A percentile compares a stretch with the other conserved stretches of the same genome.
phyloP scores from a whole-genome alignment of 2,797 vertebrate species.

The Centroberyx gerrardi region DNA sequence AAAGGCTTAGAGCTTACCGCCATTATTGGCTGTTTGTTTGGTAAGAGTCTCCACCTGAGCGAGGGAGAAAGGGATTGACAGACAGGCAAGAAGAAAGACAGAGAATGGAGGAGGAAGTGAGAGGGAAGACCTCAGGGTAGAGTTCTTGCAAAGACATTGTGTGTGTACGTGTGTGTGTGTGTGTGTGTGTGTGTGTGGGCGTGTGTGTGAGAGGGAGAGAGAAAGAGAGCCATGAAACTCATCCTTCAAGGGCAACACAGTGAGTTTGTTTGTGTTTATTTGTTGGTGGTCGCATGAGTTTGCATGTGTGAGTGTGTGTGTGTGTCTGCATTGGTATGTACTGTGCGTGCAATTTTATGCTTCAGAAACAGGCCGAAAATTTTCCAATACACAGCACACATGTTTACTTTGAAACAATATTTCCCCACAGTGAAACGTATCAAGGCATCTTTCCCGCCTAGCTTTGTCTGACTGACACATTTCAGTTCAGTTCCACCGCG shows the following conservation, averaged over 20 bases:
- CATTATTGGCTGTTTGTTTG: constrained; percentile 75
- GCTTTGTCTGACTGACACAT: constrained; percentile 65
- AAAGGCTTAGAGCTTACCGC: constrained; percentile 68
- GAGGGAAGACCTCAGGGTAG: constrained; percentile 40
- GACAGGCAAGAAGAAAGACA: constrained; percentile 42
- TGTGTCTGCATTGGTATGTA: constrained; percentile 32
- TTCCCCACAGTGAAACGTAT: constrained; percentile 43
- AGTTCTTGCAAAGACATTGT: constrained; percentile 8
- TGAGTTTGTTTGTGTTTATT: background rate
- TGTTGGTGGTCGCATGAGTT: background rate
- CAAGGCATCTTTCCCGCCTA: constrained; percentile 32
- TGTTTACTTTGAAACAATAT: constrained; percentile 11
- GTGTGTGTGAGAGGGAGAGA: constrained; percentile 13
- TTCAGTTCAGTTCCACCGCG: constrained; percentile 23
- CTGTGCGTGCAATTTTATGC: constrained; percentile 45
- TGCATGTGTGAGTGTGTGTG: constrained; percentile 46
- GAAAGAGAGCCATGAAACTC: background rate
- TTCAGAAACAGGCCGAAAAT: constrained; percentile 26
- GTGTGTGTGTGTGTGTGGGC: constrained; percentile 2
- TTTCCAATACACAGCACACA: constrained; percentile 10
- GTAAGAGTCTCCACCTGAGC: constrained; percentile 72
- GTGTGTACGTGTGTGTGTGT: background rate
- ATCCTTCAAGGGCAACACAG: background rate
- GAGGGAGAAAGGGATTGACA: constrained; percentile 52
- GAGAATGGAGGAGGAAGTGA: constrained; percentile 28